phyloP scores from a whole-genome alignment of 2,888 invertebrate species.

The Encarsia formosa region DNA sequence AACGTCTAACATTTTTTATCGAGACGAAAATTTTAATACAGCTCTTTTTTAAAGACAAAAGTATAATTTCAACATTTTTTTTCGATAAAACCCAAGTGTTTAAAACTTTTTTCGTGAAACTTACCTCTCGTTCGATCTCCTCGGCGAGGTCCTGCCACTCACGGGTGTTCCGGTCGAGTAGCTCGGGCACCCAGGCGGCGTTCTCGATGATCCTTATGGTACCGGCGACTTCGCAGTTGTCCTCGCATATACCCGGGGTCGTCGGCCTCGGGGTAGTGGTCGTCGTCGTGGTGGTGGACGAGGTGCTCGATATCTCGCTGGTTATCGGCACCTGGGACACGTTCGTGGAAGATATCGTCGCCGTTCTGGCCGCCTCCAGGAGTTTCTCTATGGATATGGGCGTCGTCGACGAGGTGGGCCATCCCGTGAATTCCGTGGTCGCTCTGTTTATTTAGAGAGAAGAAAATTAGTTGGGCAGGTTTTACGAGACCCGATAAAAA shows the following conservation, averaged over 20 bases:
- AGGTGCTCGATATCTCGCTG: conserved; percentile 59
- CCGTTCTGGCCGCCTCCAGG: conserved; percentile 63
- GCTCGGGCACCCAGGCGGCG: conserved; percentile 73
- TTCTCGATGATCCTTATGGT: conserved; percentile 80
- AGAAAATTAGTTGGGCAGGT: too few species aligned
- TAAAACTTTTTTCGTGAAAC: neutral
- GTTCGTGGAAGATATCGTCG: conserved; percentile 58
- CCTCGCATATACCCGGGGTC: conserved; percentile 73
- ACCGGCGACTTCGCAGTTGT: conserved; percentile 80
- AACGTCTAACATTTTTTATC: too few species aligned
- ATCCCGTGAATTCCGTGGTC: conserved; percentile 85
- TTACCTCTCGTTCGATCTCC: conserved; percentile 76
- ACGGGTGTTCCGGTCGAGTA: conserved; percentile 78
- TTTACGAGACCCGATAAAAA: too few species aligned
- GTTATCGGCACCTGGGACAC: conserved; percentile 41
- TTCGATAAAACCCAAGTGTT: too few species aligned
- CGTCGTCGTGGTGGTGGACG: conserved; percentile 66
- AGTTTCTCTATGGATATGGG: conserved; percentile 81
- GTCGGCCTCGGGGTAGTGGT: conserved; percentile 68
- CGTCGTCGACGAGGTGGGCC: conserved; percentile 85
- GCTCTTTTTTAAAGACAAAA: too few species aligned
- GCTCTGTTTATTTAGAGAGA: too few species aligned
- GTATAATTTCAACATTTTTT: too few species aligned
- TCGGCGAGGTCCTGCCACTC: conserved; percentile 82
- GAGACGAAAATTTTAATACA: too few species aligned